Evolutionary conservation across 2,113 vertebrate species (phyloP), one percentile per base, ranked within the genome.

Genomic region (Cephalopterus ornatus): DNA sequence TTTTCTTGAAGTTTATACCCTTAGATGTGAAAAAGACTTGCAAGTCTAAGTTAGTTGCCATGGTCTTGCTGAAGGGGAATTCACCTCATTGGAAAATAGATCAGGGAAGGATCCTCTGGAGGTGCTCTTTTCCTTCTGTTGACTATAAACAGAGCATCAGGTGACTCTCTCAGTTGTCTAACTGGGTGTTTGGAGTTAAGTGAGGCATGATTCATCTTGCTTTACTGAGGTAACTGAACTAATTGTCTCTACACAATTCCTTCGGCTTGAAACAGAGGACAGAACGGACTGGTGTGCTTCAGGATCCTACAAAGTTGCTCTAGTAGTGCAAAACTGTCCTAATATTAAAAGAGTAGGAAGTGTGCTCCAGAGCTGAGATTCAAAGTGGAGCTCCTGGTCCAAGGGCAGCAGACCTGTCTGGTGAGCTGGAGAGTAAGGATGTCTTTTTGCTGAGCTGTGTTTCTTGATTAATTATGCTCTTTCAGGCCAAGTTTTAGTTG

Each of bases 401-500:
- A 18, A 41, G 66, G 26, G 77, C 81, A 82, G 65, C 56, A 90
- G 82, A 35, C 50, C 30, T 90, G 65, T 20, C 55, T 53, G 28
- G 72, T 77, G 59, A 86, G 59, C 66, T 78, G 32, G 41, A 75
- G 21, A 59, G 30, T 72, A 67, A 49, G n/a, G n/a, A 37, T 63
- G 37, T 65, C 33, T 74, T 84, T 85, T 61, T 70, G 52, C 76
- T 91, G 83, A 80, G 49, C 14, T 63, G 21, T 67, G 67, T 75
- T 92, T 66, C 61, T 92, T 88, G 27, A 61, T 88, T 92, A 63
- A 58, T 91, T 82, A 21, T 1, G 6, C n/a, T 82, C 63, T 76
- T 85, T 73, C 72, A 88, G 55, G 71, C 88, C 73, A 76, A 82
- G 76, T 79, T 94, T 93, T 95, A 92, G 66, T 84, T 93, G 86